phyloP scores from a whole-genome alignment of 2,888 invertebrate genomes.

The Portevinia maculata region DNA sequence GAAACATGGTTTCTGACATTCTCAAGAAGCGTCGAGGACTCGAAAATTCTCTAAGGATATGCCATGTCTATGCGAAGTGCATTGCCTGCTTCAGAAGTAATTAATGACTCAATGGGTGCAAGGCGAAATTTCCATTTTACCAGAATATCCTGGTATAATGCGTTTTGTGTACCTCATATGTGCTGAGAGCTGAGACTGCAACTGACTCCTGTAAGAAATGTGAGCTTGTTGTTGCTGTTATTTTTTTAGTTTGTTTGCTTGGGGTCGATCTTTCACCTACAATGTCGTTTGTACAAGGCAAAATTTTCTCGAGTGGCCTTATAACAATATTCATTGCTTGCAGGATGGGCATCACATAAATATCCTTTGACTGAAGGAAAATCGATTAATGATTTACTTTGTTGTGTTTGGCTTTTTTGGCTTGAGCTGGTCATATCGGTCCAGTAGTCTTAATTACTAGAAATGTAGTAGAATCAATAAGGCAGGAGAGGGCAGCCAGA shows the following conservation, averaged over 20 bases:
- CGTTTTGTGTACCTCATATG: constrained; percentile 19
- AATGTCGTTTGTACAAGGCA: constrained; percentile 4
- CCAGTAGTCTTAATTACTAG: constrained; percentile 25
- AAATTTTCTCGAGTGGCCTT: constrained; percentile 22
- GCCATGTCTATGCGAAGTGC: constrained; percentile 4
- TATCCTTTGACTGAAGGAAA: constrained; percentile 45
- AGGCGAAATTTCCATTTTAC: constrained; percentile 57
- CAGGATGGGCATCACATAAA: constrained; percentile 40
- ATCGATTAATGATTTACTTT: constrained; percentile 60
- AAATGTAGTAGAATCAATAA: constrained; percentile 11
- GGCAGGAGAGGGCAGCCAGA: not conserved
- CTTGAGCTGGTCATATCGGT: constrained; percentile 5
- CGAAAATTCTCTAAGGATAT: constrained; percentile 26
- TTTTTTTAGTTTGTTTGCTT: too few species aligned
- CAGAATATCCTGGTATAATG: constrained; percentile 27
- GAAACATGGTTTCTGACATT: constrained; percentile 51
- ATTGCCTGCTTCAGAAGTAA: constrained; percentile 56
- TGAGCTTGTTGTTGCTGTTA: constrained; percentile 9
- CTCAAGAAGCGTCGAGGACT: constrained; percentile 26
- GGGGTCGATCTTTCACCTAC: not conserved
- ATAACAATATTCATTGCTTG: constrained; percentile 46
- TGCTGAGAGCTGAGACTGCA: constrained; percentile 28
- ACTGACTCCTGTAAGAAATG: constrained; percentile 21
- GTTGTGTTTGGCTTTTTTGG: not conserved
- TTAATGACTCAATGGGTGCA: constrained; percentile 59